Evolutionary conservation across 2,888 invertebrate species (phyloP).

Genomic region (Arge pagana): DNA sequence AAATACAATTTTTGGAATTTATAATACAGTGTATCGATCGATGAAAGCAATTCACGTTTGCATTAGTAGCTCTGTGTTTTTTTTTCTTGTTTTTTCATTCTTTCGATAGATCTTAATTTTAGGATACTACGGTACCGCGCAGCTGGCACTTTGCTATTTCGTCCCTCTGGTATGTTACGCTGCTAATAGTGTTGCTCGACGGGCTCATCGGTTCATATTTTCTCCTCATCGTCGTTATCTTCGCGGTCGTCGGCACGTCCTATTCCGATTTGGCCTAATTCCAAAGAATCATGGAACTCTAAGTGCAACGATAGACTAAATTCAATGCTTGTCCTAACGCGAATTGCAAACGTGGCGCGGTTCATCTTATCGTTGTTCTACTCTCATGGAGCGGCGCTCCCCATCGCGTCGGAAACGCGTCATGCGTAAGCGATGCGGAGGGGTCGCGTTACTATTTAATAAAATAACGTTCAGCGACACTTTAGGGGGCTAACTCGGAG

Average conservation of each 20-base stretch:
- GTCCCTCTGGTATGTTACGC: too few species aligned
- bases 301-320: slow-evolving; percentile 33
- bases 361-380: slow-evolving; percentile 17
- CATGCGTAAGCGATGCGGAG: slow-evolving; percentile 48
- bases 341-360: neutral
- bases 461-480: slow-evolving; percentile 34
- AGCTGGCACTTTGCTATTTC: too few species aligned
- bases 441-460: slow-evolving; percentile 43
- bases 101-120: too few species aligned
- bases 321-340: slow-evolving; percentile 1
- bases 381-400: slow-evolving; percentile 9
- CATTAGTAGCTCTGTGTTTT: neutral
- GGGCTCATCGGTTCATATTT: too few species aligned
- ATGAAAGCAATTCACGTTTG: neutral
- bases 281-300: slow-evolving; percentile 33
- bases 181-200: too few species aligned
- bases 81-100: neutral
- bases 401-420: slow-evolving; percentile 35
- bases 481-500: slow-evolving; percentile 51
- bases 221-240: too few species aligned
- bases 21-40: too few species aligned
- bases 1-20: too few species aligned
- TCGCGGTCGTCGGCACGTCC: too few species aligned
- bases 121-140: too few species aligned
- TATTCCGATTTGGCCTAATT: slow-evolving; percentile 34